Percentiles rank a stretch among this genome's conserved stretches.
Conservation (phyloP, 2,888 invertebrate species). For the Agrochola litura region DNA sequence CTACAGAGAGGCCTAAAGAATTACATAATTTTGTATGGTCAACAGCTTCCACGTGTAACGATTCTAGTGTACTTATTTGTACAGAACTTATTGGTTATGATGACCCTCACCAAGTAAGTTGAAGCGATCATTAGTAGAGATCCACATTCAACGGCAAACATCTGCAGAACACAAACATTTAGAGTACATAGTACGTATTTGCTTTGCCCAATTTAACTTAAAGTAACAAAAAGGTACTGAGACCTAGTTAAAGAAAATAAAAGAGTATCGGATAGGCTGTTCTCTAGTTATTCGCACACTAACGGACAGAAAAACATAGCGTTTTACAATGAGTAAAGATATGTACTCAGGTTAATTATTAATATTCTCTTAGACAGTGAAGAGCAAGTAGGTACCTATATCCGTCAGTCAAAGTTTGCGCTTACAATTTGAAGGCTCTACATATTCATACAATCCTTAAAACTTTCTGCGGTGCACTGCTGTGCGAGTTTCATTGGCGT, state of each 20-base stretch:
- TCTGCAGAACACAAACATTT: constrained; percentile 1
- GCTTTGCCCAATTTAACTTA: neutral
- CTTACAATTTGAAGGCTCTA: constrained; percentile 69
- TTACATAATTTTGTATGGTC: constrained; percentile 4
- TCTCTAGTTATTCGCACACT: neutral
- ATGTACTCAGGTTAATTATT: constrained; percentile 6
- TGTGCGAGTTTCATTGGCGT: constrained; percentile 48
- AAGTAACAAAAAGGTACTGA: neutral
- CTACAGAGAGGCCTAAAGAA: constrained; percentile 6
- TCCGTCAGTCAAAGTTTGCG: constrained; percentile 67
- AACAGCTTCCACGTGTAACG: constrained; percentile 24
- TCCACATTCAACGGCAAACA: neutral
- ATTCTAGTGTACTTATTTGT: constrained; percentile 5
- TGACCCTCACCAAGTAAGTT: neutral
- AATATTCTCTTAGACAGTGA: constrained; percentile 27
- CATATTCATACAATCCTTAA: constrained; percentile 72
- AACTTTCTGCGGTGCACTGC: constrained; percentile 64
- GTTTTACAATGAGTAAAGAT: neutral
- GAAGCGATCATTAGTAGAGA: constrained; percentile 15
- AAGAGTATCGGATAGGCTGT: neutral
- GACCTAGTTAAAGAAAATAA: neutral
- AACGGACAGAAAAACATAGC: neutral
- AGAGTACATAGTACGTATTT: neutral
- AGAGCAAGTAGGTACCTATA: constrained; percentile 34
- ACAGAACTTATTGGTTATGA: neutral